Conservation (phyloP, 2,797 vertebrate genomes). For the Coendou prehensilis region DNA sequence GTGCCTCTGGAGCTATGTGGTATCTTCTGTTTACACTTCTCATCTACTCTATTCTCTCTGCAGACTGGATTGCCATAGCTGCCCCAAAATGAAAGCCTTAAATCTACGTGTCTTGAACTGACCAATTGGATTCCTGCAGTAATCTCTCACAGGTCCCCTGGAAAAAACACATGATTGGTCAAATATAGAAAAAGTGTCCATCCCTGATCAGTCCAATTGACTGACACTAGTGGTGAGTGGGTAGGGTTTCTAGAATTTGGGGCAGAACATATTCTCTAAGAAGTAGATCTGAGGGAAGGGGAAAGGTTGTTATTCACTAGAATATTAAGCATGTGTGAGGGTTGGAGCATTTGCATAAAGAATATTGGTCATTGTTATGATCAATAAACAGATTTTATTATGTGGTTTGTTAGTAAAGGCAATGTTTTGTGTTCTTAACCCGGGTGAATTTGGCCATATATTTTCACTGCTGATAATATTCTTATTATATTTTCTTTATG, state of each 20-base stretch:
- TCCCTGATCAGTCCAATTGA: neutral
- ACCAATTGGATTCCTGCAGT: neutral
- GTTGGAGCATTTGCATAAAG: neutral
- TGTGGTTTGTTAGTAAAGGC: neutral
- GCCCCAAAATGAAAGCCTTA: neutral
- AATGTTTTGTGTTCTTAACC: conserved; percentile 7
- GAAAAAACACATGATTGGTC: neutral
- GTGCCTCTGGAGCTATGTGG: neutral
- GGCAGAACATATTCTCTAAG: neutral
- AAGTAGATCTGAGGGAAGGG: neutral
- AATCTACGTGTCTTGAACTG: neutral
- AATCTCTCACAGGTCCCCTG: neutral
- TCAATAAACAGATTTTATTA: conserved; percentile 19
- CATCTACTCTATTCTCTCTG: neutral
- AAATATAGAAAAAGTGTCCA: neutral
- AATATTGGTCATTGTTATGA: neutral
- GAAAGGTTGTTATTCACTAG: neutral
- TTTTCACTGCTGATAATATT: neutral
- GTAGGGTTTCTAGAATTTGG: neutral
- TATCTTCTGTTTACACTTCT: neutral
- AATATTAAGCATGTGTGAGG: neutral
- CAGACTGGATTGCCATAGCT: neutral
- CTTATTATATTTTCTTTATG: conserved; percentile 18
- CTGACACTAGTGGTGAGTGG: neutral
- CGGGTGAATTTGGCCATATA: neutral